Evolutionary conservation across 2,888 invertebrate genomes (phyloP), one percentile per base, ranked within the genome.

Genomic region (Drosophila putrida): DNA sequence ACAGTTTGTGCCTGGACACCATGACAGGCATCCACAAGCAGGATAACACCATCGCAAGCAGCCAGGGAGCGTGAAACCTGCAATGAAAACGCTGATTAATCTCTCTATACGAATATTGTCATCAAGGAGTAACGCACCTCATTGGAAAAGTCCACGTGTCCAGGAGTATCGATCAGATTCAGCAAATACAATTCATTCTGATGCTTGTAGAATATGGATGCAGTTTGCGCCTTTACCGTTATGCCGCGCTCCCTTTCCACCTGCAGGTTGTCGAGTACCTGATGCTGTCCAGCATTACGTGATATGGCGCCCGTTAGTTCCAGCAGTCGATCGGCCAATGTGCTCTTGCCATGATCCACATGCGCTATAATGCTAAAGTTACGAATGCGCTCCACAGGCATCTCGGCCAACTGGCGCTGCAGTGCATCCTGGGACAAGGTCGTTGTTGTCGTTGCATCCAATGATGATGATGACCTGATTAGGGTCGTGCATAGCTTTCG

Each of bases 331-430:
- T 99, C 99, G 0, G 99, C 98, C 64, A 99, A 93, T 0, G 99
- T 99, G 92, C 98, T 98, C 93, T 99, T 99, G 0, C 99, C 99
- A 93, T 99, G 99, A 92, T 99, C 99, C 1, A 99, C 97, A 93
- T 99, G 99, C n/a, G 99, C 99, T 72, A 99, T 98, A 87, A 99
- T 99, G 92, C 98, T 97, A 90, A 99, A 98, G 92, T 99, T 99
- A 63, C 98, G 94, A 44, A 98, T 97, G 11, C 90, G 88, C 6
- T 91, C 82, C 28, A 90, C 85, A 0, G 92, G 91, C 57, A 92
- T 91, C 6, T 65, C 44, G 0, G 69, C 63, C 4, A 91, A 80
- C 35, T 90, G 72, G 0, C 66, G 66, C 11, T 85, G 53, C n/a
- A 71, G 46, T 8, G 39, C 69, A 31, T 78, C 80, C 47, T 64